Conservation (phyloP, 2,888 invertebrate species). For the Caradrina kadenii region DNA sequence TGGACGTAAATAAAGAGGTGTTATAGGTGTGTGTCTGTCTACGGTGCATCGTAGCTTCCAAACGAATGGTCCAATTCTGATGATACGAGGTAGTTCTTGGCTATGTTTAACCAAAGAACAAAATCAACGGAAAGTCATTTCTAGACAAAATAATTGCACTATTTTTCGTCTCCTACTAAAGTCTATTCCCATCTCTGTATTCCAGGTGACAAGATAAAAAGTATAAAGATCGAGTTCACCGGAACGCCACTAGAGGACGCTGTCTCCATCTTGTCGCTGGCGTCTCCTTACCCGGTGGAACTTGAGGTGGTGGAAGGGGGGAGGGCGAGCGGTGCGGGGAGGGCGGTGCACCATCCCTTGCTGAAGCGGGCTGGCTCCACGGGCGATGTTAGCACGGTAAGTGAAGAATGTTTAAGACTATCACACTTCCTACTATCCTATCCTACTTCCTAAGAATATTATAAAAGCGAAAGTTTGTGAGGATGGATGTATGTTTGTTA, state of each 20-base stretch:
- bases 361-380: conserved; percentile 94
- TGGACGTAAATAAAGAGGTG: no score
- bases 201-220: conserved; percentile 96
- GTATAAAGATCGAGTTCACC: conserved; percentile 96
- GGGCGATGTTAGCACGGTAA: conserved; percentile 93
- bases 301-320: conserved; percentile 92
- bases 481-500: no score
- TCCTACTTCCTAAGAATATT: no score
- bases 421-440: no score
- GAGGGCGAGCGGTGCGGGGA: conserved; percentile 82
- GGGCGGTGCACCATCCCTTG: conserved; percentile 93
- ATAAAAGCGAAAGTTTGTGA: no score
- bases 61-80: background rate
- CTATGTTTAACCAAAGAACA: no score
- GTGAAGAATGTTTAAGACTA: conserved; percentile 35
- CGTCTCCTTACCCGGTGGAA: conserved; percentile 97
- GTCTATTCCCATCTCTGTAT: conserved; percentile 34
- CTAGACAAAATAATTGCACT: background rate
- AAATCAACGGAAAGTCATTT: background rate
- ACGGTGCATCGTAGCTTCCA: background rate
- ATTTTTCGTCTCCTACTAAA: background rate
- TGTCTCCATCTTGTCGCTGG: conserved; percentile 96
- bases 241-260: conserved; percentile 98
- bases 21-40: background rate
- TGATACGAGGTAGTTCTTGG: background rate